Evolutionary conservation across 1,140 invertebrate species (phyloP).

Genomic region (Ephestia elutella): DNA sequence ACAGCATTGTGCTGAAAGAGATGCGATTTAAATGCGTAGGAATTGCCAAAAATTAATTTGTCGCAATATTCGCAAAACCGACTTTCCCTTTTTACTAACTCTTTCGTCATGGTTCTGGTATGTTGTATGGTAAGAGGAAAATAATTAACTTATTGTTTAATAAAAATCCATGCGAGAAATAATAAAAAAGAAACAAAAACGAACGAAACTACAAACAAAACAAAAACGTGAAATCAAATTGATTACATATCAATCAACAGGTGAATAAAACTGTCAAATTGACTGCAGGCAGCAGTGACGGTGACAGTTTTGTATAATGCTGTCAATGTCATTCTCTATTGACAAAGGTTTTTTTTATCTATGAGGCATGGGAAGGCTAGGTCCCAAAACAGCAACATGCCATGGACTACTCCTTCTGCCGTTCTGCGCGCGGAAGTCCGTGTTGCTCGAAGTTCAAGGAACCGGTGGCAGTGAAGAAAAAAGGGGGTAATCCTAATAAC

Average conservation of each 20-base stretch:
- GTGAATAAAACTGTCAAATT: background rate
- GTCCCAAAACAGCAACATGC: too few species aligned
- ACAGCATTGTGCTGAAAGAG: slow-evolving; percentile 37
- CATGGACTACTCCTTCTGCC: too few species aligned
- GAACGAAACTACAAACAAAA: background rate
- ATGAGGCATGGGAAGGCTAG: too few species aligned
- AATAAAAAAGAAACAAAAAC: background rate
- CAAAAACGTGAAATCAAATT: background rate
- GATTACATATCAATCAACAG: too few species aligned
- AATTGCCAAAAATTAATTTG: slow-evolving; percentile 29
- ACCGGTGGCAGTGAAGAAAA: too few species aligned
- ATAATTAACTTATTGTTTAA: background rate
- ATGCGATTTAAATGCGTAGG: slow-evolving; percentile 42
- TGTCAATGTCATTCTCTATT: too few species aligned
- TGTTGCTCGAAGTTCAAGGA: too few species aligned
- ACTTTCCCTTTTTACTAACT: background rate
- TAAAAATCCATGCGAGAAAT: background rate
- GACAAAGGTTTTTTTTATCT: too few species aligned
- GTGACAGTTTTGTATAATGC: too few species aligned
- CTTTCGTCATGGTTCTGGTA: background rate
- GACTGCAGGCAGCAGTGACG: background rate
- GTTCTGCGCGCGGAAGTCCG: too few species aligned
- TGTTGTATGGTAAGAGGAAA: background rate
- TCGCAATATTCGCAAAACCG: slow-evolving; percentile 28
- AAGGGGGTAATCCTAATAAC: too few species aligned